Evolutionary conservation across 2,113 vertebrate genomes (phyloP).

Genomic region (Zeus faber): DNA sequence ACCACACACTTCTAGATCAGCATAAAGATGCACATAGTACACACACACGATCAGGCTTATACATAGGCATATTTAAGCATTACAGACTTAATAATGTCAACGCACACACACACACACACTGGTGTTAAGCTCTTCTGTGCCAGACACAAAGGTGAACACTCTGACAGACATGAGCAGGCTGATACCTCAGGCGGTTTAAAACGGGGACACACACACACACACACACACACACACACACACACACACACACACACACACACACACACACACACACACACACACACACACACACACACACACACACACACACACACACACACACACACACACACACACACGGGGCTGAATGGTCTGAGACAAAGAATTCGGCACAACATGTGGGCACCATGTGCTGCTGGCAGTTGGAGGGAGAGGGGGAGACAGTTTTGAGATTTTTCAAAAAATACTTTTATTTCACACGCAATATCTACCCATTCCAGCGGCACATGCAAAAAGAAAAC

Average conservation of each 20-base stretch:
- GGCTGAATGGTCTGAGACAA: constrained; percentile 12
- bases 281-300: not conserved
- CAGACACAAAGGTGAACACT: not conserved
- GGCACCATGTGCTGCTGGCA: constrained; percentile 47
- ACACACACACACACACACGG: not conserved
- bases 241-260: constrained; percentile 1
- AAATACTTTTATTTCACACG: too few species aligned
- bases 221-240: constrained; percentile 16
- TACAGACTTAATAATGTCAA: too few species aligned
- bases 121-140: not conserved
- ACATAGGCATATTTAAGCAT: too few species aligned
- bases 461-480: too few species aligned
- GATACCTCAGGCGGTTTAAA: not conserved
- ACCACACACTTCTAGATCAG: too few species aligned
- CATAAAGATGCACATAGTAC: too few species aligned
- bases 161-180: not conserved
- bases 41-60: too few species aligned
- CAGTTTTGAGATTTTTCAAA: too few species aligned
- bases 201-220: constrained; percentile 7
- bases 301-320: constrained; percentile 6
- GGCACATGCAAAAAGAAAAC: too few species aligned
- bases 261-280: constrained; percentile 1
- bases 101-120: constrained; percentile 2
- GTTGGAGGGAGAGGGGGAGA: constrained; percentile 14
- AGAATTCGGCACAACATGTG: constrained; percentile 52